phyloP scores from a whole-genome alignment of 92 coral and sea anemone species.

The Meandrina meandrites region DNA sequence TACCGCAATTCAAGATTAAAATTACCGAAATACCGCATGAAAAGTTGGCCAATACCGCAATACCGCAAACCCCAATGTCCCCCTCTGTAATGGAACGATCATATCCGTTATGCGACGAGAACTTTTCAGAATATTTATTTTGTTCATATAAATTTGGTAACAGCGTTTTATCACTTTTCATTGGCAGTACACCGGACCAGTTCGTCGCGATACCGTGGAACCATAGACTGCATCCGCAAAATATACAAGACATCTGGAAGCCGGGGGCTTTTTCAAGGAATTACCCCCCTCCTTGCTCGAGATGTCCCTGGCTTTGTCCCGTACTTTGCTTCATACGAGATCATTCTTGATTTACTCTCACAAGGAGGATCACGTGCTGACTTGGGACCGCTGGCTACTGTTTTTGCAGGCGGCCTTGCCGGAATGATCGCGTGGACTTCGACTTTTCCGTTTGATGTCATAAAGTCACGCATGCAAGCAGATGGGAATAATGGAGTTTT shows the following conservation, averaged over 20 bases:
- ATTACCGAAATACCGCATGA: too few species aligned
- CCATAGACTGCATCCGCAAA: slow-evolving; percentile 83
- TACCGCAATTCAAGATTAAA: too few species aligned
- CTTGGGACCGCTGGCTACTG: slow-evolving; percentile 57
- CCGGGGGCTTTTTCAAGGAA: slow-evolving; percentile 82
- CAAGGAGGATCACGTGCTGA: slow-evolving; percentile 46
- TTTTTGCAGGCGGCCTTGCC: slow-evolving; percentile 89
- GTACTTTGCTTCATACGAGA: slow-evolving; percentile 86
- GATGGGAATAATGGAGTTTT: slow-evolving; percentile 80
- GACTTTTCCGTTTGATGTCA: slow-evolving; percentile 88
- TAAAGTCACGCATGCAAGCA: slow-evolving; percentile 95
- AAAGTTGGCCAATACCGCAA: too few species aligned
- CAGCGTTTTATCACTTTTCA: background rate
- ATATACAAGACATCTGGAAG: slow-evolving; percentile 72
- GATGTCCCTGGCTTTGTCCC: slow-evolving; percentile 86
- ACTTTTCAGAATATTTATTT: background rate
- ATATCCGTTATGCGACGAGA: too few species aligned
- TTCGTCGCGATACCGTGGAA: slow-evolving; percentile 71
- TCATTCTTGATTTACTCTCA: slow-evolving; percentile 60
- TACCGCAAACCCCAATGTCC: too few species aligned
- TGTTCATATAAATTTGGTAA: background rate
- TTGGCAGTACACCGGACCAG: slow-evolving; percentile 53
- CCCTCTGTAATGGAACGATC: too few species aligned
- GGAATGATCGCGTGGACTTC: slow-evolving; percentile 87
- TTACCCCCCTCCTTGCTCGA: slow-evolving; percentile 58